Percentiles rank a stretch among this genome's conserved stretches.
These are phyloP conservation scores for Coleophora deauratella DNA, from an alignment of 2,888 invertebrate genomes.

Conservation along the genomic window DNA sequence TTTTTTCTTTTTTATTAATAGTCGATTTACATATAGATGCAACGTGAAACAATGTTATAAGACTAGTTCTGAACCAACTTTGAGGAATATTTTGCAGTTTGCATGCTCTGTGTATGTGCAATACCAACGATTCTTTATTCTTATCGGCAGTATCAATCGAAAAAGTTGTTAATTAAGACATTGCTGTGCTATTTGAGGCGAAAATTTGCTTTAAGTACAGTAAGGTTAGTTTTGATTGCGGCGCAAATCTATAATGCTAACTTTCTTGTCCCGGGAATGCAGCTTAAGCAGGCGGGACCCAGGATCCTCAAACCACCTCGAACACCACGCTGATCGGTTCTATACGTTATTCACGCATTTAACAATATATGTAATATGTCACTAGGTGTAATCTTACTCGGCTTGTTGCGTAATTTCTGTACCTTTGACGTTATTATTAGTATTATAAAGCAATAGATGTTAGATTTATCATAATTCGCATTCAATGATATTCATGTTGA, in stretches of 20 bases:
- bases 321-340: constrained; percentile 24
- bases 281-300: constrained; percentile 57
- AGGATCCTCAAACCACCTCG: constrained; percentile 24
- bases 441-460: no score
- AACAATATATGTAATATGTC: constrained; percentile 27
- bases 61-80: constrained; percentile 42
- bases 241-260: constrained; percentile 18
- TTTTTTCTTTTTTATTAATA: constrained; percentile 22
- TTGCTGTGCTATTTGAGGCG: no score
- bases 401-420: constrained; percentile 1
- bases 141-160: no score
- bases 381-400: constrained; percentile 11
- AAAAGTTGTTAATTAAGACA: no score
- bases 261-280: constrained; percentile 54
- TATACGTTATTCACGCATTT: constrained; percentile 17
- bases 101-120: constrained; percentile 32
- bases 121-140: no score
- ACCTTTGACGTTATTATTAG: no score
- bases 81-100: constrained; percentile 43
- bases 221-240: constrained; percentile 14
- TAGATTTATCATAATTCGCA: no score
- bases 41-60: no score
- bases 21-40: no score
- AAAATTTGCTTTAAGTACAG: no score
- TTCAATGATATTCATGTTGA: no score